Evolutionary conservation across 2,797 vertebrate species (phyloP).

Genomic region (Cyclopterus lumpus): DNA sequence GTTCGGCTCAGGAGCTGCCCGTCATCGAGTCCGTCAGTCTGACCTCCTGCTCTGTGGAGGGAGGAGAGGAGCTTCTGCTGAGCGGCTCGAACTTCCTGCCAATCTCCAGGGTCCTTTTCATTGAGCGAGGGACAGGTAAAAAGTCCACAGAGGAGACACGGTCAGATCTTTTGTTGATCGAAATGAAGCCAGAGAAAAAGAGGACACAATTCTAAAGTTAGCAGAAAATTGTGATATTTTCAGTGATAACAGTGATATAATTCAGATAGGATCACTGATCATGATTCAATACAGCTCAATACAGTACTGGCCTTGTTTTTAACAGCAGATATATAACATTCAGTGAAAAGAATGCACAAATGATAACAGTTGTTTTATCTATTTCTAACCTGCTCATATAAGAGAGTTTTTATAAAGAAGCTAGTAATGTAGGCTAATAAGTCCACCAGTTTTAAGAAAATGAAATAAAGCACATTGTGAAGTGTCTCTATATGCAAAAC

Average conservation of each 20-base stretch:
- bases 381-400: background rate
- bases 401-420: constrained; percentile 5
- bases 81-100: constrained; percentile 91
- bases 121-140: constrained; percentile 92
- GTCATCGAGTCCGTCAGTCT: constrained; percentile 90
- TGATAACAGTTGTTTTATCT: background rate
- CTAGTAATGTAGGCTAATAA: background rate
- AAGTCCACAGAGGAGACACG: background rate
- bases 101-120: constrained; percentile 92
- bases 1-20: constrained; percentile 94
- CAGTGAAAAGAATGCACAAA: background rate
- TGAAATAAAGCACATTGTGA: too few species aligned
- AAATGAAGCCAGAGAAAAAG: background rate
- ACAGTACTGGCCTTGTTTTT: too few species aligned
- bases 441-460: too few species aligned
- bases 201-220: background rate
- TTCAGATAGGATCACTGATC: background rate
- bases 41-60: constrained; percentile 89
- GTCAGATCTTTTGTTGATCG: background rate
- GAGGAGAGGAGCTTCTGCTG: constrained; percentile 90
- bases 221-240: background rate
- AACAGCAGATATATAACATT: background rate
- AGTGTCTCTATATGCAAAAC: too few species aligned
- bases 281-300: too few species aligned
- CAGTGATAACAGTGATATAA: background rate